Evolutionary conservation across 1,140 invertebrate genomes (phyloP).

Genomic region (Drosophila sulfurigaster): DNA sequence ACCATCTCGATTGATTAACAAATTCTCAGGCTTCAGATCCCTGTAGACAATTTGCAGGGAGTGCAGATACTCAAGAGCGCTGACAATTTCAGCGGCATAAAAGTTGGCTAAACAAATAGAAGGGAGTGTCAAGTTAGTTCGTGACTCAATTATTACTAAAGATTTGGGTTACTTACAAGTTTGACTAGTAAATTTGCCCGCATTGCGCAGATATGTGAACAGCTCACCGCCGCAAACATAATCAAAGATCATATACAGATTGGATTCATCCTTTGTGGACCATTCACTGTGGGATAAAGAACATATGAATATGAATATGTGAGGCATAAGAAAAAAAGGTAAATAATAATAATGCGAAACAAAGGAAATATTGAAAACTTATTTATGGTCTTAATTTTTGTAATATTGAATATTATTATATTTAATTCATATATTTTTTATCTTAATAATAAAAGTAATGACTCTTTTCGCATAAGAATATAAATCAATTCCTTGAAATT

Average conservation of each 20-base stretch:
- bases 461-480: too few relatives aligned
- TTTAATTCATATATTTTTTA: too few relatives aligned
- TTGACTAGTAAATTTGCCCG: constrained; percentile 94
- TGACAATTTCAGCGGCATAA: constrained; percentile 97
- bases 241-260: constrained; percentile 97
- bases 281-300: constrained; percentile 89
- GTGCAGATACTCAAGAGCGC: constrained; percentile 97
- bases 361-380: too few relatives aligned
- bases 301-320: not conserved
- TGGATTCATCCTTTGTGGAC: constrained; percentile 94
- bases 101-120: constrained; percentile 89
- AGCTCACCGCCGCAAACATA: constrained; percentile 98
- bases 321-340: not conserved
- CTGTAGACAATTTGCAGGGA: constrained; percentile 93
- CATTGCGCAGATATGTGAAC: constrained; percentile 96
- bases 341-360: not conserved
- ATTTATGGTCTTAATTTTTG: too few relatives aligned
- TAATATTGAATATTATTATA: too few relatives aligned
- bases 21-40: constrained; percentile 91
- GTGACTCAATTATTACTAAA: not conserved
- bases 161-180: constrained; percentile 87
- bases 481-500: too few relatives aligned
- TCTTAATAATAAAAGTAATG: too few relatives aligned
- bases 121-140: not conserved
- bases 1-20: constrained; percentile 95